Conservation (phyloP, 2,113 vertebrate genomes). For the Ciconia maguari region DNA sequence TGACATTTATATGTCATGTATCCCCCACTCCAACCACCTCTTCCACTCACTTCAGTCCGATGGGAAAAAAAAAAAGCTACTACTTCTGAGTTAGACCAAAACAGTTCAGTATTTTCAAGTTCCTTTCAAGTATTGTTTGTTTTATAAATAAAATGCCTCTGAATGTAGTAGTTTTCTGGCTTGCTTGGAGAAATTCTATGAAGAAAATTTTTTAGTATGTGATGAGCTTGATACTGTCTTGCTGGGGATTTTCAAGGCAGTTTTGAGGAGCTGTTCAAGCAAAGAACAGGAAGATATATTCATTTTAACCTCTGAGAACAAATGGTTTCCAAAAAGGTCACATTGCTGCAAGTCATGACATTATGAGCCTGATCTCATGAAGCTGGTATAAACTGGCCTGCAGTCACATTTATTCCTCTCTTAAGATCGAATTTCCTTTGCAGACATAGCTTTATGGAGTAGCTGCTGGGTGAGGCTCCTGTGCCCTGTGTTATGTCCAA, state of each 20-base stretch:
- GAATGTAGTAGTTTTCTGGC: background rate
- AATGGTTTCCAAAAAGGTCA: constrained; percentile 22
- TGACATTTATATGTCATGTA: fast-evolving
- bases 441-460: background rate
- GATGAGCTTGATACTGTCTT: background rate
- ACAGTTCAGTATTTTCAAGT: background rate
- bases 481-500: background rate
- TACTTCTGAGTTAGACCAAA: background rate
- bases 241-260: background rate
- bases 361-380: background rate
- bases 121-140: background rate
- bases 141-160: background rate
- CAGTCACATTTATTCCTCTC: background rate
- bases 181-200: background rate
- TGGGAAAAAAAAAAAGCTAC: no score
- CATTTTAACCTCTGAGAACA: background rate
- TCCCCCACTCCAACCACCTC: background rate
- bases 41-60: background rate
- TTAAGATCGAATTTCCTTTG: background rate
- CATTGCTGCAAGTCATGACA: background rate
- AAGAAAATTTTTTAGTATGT: background rate
- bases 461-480: background rate
- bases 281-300: background rate
- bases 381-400: background rate
- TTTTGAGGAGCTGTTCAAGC: background rate